Evolutionary conservation across 2,888 invertebrate species (phyloP).

Genomic region (Cryptus armator): DNA sequence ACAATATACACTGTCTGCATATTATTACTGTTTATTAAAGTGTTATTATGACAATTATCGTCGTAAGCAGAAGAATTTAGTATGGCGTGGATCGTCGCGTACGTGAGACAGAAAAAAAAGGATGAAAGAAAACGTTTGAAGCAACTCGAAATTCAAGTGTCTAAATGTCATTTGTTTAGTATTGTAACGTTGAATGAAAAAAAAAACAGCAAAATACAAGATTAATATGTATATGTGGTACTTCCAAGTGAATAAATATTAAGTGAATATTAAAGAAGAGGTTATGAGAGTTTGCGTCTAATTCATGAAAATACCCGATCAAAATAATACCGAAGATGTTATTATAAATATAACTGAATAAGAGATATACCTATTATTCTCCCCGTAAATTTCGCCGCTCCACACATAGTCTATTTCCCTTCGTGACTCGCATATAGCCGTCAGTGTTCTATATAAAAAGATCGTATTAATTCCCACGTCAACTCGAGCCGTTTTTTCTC

Average conservation of each 20-base stretch:
- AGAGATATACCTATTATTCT: no score
- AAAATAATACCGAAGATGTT: no score
- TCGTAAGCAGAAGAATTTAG: constrained; percentile 46
- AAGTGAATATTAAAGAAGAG: constrained; percentile 33
- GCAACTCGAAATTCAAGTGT: constrained; percentile 76
- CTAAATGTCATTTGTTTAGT: constrained; percentile 79
- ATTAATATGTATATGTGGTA: constrained; percentile 80
- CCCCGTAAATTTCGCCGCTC: no score
- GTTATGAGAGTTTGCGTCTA: not conserved
- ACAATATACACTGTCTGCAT: constrained; percentile 61
- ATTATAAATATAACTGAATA: no score
- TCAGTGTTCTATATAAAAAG: no score
- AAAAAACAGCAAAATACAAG: constrained; percentile 34
- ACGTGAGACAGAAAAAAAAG: not conserved
- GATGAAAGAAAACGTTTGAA: constrained; percentile 20
- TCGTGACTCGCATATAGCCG: no score
- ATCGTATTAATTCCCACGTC: no score
- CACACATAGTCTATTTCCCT: no score
- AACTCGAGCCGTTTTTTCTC: no score
- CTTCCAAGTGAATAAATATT: constrained; percentile 78
- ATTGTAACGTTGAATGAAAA: constrained; percentile 76
- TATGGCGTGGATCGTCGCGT: constrained; percentile 15
- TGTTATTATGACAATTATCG: constrained; percentile 56
- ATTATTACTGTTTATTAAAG: constrained; percentile 49
- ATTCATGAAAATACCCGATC: not conserved